Base-by-base conservation (phyloP, 35 echinoderm and acorn worm genomes). In the Ophiothrix spiculata region DNA sequence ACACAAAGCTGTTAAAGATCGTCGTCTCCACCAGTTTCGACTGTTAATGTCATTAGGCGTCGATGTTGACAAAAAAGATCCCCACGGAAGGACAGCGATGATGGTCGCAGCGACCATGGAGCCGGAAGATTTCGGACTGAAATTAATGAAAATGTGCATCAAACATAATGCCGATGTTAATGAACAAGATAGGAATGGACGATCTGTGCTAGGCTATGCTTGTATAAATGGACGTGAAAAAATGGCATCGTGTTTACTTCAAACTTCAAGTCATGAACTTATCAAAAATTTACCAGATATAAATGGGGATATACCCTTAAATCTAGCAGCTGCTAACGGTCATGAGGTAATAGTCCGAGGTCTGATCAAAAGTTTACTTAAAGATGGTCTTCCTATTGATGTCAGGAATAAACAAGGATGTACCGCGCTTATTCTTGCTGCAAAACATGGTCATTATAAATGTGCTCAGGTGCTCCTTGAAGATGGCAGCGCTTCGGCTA, bases 351-450 rank as follows among this genome's bases (percentile, higher is more conserved):
- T 94, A 21, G 60, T 94, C 15, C 13, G 74, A 56, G 76, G 86
- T 74, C 81, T 99, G 8, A 86, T 93, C 10, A 77, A n/a, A 32
- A 76, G 83, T 23, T 75, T 99, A 31, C 78, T 74, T 41, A 80
- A 84, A 33, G 89, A 91, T 54, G 89, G 96, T 17, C 56, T 99
- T 40, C 42, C 86, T 8, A 79, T 93, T 19, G 96, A 94, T 60
- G 77, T 81, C 1, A 56, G 91, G 10, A 99, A 99, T 39, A 90
- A 80, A 10, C 92, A 99, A 64, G 96, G 96, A 14, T 99, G 92
- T 39, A 99, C 96, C n/a, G 96, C 96, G 13, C 92, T 99, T 4
- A 79, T 99, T 38, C 75, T 99, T 6, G 96, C 96, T 0, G 86
- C 96, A 15, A 94, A 99, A 77, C 73, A 88, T 37, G 96, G 96